Conservation (phyloP, 2,797 vertebrate species). For the Bufotes viridis region DNA sequence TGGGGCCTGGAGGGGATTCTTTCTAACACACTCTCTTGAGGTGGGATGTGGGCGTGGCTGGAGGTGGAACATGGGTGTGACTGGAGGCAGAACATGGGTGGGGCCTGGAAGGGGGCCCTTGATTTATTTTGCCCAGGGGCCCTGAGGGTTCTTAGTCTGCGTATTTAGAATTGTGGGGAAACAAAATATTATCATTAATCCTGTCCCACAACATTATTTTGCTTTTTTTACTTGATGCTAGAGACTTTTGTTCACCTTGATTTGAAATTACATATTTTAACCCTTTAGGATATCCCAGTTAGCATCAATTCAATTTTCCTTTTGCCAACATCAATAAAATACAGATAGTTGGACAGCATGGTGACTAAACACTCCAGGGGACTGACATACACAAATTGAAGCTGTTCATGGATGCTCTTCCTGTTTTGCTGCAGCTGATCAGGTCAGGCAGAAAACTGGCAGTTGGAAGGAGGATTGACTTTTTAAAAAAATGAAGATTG, state of each 20-base stretch:
- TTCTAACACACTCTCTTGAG: too few relatives aligned
- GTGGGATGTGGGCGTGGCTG: too few relatives aligned
- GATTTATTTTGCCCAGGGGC: too few relatives aligned
- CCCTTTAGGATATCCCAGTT: slow-evolving; percentile 64
- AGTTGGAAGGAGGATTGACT: slow-evolving; percentile 25
- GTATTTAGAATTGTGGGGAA: neutral
- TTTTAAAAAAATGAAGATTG: slow-evolving; percentile 49
- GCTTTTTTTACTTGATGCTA: neutral
- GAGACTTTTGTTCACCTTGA: slow-evolving; percentile 60
- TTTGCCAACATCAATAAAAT: slow-evolving; percentile 65
- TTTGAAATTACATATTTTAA: slow-evolving; percentile 63
- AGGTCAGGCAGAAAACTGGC: slow-evolving; percentile 62
- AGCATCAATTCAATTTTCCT: slow-evolving; percentile 63
- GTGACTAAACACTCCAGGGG: slow-evolving; percentile 55
- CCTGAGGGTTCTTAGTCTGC: too few relatives aligned
- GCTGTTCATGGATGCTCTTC: slow-evolving; percentile 49
- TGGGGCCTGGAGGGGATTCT: too few relatives aligned
- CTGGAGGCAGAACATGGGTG: too few relatives aligned
- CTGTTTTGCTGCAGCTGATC: slow-evolving; percentile 62
- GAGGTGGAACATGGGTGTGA: too few relatives aligned
- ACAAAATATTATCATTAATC: neutral
- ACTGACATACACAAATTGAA: slow-evolving; percentile 55
- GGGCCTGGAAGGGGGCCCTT: too few relatives aligned
- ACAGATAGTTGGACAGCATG: slow-evolving; percentile 65
- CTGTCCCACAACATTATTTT: neutral